A percentile compares a stretch with the other conserved stretches of the same genome.
These are phyloP conservation scores for Hypena proboscidalis DNA, from an alignment of 2,888 invertebrate genomes.

Conservation along the genomic window DNA sequence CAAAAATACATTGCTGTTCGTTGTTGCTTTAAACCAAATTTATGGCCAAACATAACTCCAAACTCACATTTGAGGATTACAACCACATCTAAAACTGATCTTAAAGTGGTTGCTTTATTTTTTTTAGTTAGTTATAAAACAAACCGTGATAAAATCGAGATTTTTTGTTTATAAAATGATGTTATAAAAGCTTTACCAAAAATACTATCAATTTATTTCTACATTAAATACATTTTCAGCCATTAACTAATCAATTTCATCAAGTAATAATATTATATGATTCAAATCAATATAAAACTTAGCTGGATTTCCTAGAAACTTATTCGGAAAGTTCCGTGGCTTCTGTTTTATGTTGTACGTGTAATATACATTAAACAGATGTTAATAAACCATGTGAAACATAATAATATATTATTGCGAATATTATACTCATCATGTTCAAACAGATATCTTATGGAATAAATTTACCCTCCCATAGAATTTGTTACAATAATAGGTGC, in stretches of 20 bases:
- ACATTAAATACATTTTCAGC: background rate
- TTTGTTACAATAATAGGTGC: too few relatives aligned
- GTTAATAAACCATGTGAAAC: conserved; percentile 14
- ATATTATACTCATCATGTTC: too few relatives aligned
- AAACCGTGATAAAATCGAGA: too few relatives aligned
- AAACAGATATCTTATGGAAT: too few relatives aligned
- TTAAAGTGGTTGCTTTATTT: conserved; percentile 2
- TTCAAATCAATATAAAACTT: too few relatives aligned
- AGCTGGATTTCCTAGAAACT: conserved; percentile 3
- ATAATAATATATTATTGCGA: too few relatives aligned
- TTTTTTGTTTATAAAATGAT: too few relatives aligned
- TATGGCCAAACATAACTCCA: background rate
- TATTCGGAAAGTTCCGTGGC: conserved; percentile 17
- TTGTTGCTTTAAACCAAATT: too few relatives aligned
- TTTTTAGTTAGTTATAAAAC: background rate
- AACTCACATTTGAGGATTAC: background rate
- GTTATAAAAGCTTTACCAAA: too few relatives aligned
- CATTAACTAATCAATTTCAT: conserved; percentile 8
- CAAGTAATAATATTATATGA: background rate
- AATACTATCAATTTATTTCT: too few relatives aligned
- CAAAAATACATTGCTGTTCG: too few relatives aligned
- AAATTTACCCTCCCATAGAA: too few relatives aligned
- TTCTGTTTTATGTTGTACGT: conserved; percentile 32
- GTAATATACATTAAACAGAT: conserved; percentile 9
- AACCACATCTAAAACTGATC: background rate